A percentile compares a stretch with the other conserved stretches of the same genome.
Evolutionary conservation across 2,113 vertebrate genomes (phyloP).

Genomic region (Panthera uncia): DNA sequence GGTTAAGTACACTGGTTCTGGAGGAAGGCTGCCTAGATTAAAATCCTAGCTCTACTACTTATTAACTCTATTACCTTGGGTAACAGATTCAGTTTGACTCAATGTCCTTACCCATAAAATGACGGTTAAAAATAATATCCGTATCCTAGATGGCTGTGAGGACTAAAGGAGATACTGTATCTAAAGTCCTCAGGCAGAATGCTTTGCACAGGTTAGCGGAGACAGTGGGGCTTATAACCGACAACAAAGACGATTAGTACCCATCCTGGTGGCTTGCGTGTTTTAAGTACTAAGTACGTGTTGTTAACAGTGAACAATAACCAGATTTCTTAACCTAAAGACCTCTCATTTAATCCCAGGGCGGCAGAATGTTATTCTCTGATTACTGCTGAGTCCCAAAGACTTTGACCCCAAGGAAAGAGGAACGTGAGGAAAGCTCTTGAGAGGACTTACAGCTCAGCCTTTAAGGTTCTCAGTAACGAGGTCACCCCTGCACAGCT

Average conservation of each 20-base stretch:
- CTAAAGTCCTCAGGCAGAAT: background rate
- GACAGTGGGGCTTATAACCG: background rate
- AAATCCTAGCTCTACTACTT: background rate
- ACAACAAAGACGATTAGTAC: background rate
- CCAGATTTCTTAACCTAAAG: constrained; percentile 19
- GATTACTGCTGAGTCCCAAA: background rate
- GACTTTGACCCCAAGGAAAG: constrained; percentile 46
- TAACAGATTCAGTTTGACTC: background rate
- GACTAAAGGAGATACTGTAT: background rate
- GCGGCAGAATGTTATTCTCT: constrained; percentile 26
- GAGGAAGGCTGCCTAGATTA: background rate
- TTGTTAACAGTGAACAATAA: constrained; percentile 2
- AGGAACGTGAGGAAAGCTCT: background rate
- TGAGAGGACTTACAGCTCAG: background rate
- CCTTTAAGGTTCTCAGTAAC: constrained; percentile 1
- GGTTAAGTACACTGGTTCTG: background rate
- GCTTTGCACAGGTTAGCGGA: background rate
- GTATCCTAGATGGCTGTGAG: background rate
- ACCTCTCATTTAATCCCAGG: constrained; percentile 17
- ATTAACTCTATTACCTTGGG: background rate
- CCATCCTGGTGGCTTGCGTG: too few relatives aligned
- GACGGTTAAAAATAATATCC: background rate
- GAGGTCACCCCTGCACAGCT: background rate
- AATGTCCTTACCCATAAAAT: constrained; percentile 17
- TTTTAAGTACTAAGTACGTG: background rate